Evolutionary conservation across 2,888 invertebrate species (phyloP), one percentile per base, ranked within the genome.

Genomic region (Melolontha melolontha): DNA sequence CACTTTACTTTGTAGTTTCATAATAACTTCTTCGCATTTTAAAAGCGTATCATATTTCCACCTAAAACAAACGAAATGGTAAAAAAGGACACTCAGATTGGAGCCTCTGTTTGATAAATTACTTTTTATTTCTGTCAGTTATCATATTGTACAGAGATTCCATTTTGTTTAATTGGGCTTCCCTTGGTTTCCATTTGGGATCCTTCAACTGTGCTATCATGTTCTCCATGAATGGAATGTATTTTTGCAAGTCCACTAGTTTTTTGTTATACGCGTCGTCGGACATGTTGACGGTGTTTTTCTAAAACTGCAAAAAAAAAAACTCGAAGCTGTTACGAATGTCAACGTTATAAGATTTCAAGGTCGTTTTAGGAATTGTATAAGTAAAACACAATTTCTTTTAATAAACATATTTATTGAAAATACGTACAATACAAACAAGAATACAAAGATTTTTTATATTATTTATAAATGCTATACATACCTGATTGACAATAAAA

Each of bases 171-270:
- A 90, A 83, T 75, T 90, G 89, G 4, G 87, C 86, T 76, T 87
- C 87, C 27, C 89, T 84, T 66, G 86, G 84, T 17, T 81, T 77
- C 14, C 81, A 76, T 67, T 77, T 80, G 12, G 85, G 85, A 73
- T 84, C 87, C 77, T 89, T 89, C 74, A 91, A 81, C 77, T 88
- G 87, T 52, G 84, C 83, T 76, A 92, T 91, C 86, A 92, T 90
- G 73, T 84, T 88, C 77, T 89, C 88, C 80, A 93, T 81, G 79
- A 92, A 92, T n/a, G 92, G 91, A 75, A 92, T 87, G 82, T 90
- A 91, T 75, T 86, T 86, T 82, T 90, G 89, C 85, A 91, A 88
- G 78, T 89, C 88, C 74, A 86, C 85, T 79, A 90, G 86, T 82
- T 90, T 90, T 70, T 79, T 81, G 70, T 88, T 86, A 84, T 90